These are phyloP conservation scores for Ptilonorhynchus violaceus DNA, from an alignment of 2,113 vertebrate genomes.

Conservation along the genomic window DNA sequence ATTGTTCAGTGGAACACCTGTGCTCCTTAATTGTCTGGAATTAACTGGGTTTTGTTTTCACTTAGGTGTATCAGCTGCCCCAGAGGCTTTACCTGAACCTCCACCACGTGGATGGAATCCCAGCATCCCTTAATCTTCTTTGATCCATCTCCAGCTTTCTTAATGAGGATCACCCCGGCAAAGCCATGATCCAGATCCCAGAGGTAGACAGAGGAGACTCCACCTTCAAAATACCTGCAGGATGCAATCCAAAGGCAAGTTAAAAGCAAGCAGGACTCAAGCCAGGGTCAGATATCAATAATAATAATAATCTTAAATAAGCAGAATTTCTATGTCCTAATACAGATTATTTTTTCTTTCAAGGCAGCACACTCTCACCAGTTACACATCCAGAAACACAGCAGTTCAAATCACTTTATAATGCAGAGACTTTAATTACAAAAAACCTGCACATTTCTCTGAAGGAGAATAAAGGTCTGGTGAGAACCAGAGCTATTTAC, in stretches of 20 bases:
- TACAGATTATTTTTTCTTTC: not conserved
- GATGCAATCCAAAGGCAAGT: not conserved
- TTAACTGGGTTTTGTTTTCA: constrained; percentile 14
- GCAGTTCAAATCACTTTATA: not conserved
- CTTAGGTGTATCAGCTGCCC: not conserved
- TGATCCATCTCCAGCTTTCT: constrained; percentile 98
- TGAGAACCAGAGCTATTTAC: not conserved
- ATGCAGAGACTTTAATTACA: not conserved
- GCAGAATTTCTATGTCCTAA: not conserved
- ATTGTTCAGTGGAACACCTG: constrained; percentile 63
- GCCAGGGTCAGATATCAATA: not conserved
- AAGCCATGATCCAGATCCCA: constrained; percentile 99
- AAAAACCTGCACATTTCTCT: not conserved
- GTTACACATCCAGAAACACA: not conserved
- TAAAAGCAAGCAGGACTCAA: not conserved
- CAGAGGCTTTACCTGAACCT: constrained; percentile 88
- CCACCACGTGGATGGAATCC: constrained; percentile 99
- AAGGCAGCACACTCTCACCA: not conserved
- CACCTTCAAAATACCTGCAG: constrained; percentile 96
- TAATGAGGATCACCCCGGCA: constrained; percentile 98
- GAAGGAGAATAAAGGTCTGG: not conserved
- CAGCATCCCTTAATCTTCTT: constrained; percentile 99
- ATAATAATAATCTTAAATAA: not conserved
- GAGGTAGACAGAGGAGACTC: constrained; percentile 98
- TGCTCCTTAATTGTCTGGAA: constrained; percentile 20